phyloP scores from a whole-genome alignment of 2,888 invertebrate species.

The Taenaris catops region DNA sequence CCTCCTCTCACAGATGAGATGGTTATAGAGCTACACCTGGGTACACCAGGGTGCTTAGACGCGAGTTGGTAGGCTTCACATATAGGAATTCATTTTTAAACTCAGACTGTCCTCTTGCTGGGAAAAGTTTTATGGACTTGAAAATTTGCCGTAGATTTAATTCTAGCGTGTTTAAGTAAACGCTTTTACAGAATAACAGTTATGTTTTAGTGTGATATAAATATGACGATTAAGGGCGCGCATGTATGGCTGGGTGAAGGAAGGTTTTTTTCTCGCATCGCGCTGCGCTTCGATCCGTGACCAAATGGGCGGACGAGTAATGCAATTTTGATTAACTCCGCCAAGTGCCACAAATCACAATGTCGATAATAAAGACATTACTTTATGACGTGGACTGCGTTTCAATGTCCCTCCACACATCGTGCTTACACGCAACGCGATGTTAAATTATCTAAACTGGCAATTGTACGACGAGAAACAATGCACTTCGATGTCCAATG shows the following conservation, averaged over 20 bases:
- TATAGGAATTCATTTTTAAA: too few species aligned
- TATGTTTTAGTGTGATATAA: too few species aligned
- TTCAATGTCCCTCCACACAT: constrained; percentile 22
- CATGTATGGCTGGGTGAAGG: constrained; percentile 40
- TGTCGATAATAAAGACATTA: constrained; percentile 61
- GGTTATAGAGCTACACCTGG: too few species aligned
- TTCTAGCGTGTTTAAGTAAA: too few species aligned
- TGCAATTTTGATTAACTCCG: constrained; percentile 71
- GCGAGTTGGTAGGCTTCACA: too few species aligned
- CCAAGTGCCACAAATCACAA: constrained; percentile 36
- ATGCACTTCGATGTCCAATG: not conserved
- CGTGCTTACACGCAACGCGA: constrained; percentile 9
- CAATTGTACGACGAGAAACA: constrained; percentile 2
- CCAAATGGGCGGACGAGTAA: constrained; percentile 53
- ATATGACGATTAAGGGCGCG: constrained; percentile 24
- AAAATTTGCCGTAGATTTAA: too few species aligned
- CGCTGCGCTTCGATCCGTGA: constrained; percentile 45
- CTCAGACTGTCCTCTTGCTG: too few species aligned
- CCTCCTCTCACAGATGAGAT: too few species aligned
- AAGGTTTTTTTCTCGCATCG: constrained; percentile 42
- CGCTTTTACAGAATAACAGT: too few species aligned
- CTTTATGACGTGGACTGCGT: constrained; percentile 31
- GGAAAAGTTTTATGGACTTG: too few species aligned
- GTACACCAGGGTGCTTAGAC: too few species aligned
- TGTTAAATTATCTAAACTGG: constrained; percentile 4